These are phyloP conservation scores for Cygnus olor DNA, from an alignment of 2,797 vertebrate species.

Conservation along the genomic window DNA sequence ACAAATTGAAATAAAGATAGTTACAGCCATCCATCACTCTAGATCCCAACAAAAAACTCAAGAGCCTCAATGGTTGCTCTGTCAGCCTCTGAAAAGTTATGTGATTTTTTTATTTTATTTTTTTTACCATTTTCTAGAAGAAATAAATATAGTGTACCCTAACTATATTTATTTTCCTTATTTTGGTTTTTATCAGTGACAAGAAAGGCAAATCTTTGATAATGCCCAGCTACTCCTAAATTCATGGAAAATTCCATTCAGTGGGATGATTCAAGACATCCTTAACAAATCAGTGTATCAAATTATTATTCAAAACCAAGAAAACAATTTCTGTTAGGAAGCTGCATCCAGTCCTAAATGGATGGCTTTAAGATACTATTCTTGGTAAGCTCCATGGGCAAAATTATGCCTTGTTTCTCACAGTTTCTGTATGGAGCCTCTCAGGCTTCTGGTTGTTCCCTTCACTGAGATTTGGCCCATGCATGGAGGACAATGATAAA, in stretches of 20 bases:
- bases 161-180: neutral
- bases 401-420: neutral
- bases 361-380: neutral
- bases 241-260: neutral
- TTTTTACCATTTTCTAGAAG: neutral
- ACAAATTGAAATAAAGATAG: neutral
- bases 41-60: neutral
- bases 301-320: neutral
- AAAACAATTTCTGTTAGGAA: neutral
- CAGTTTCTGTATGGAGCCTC: neutral
- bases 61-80: neutral
- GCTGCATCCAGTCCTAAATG: neutral
- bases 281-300: neutral
- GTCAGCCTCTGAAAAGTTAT: neutral
- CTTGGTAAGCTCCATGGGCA: neutral
- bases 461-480: neutral
- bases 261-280: neutral
- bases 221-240: neutral
- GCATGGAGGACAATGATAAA: neutral
- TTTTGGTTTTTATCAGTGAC: neutral
- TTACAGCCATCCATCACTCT: neutral
- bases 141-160: neutral
- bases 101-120: neutral
- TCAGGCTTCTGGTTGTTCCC: neutral
- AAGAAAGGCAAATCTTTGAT: neutral